Base-by-base conservation (phyloP, 2,797 vertebrate genomes). In the Orestias chungarensis region DNA sequence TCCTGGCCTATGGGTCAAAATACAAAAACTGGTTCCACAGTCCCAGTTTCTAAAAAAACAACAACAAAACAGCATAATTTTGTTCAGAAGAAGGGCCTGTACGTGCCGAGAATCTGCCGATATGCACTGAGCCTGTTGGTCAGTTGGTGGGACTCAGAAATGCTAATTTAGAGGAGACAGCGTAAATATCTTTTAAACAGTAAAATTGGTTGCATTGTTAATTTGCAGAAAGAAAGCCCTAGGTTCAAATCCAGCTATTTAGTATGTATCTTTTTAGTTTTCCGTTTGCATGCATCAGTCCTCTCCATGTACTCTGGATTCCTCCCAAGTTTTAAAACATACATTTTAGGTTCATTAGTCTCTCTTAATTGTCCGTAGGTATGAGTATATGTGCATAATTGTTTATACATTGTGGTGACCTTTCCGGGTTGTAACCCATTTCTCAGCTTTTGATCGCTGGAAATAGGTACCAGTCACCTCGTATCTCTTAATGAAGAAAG, bases 41-140 rank as follows among this genome's bases (percentile, higher is more conserved):
- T 74, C 64, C 43, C 79, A 77, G 71, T 80, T 46, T 35, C 61
- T 42, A 20, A 49, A 76, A 65, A 73, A 77, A 71, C 44, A 68
- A 66, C 11, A 20, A 12, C 25, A 46, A 49, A 68, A 66, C 11
- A 20, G 10, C 25, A 46, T 66, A 7, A 78, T 74, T 68, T 70
- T 40, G 62, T 50, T 40, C 52, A 71, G 72, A 76, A 69, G 9
- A 17, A 75, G 47, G 6, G 29, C 57, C 61, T 62, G 20, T 68
- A 40, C 72, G 27, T 44, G n/a, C 7, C 11, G 31, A 66, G 38
- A 62, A 46, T 29, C 54, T 70, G 69, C 46, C 46, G 49, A 73
- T 46, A 74, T 71, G 47, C 25, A 27, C 35, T 73, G 74, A 54
- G 66, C 59, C 62, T 78, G 44, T 43, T 15, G n/a, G 69, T 65